Evolutionary conservation across 1,140 invertebrate genomes (phyloP).

Genomic region (Drosophila teissieri): DNA sequence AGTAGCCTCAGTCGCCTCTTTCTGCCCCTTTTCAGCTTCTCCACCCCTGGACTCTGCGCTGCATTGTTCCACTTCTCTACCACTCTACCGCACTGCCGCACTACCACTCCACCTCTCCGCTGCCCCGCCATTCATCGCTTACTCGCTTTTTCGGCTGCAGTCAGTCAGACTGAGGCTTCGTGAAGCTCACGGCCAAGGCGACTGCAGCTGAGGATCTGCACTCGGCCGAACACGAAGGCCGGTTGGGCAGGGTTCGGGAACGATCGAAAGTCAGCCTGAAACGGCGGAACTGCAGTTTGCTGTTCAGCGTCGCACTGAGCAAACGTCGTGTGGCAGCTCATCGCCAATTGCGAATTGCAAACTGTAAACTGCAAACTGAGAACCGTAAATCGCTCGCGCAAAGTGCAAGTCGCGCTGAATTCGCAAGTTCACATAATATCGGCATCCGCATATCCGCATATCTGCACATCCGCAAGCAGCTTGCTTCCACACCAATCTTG

Average conservation of each 20-base stretch:
- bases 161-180: slow-evolving; percentile 16
- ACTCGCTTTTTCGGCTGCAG: slow-evolving; percentile 33
- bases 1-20: slow-evolving; percentile 4
- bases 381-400: slow-evolving; percentile 5
- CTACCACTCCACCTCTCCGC: slow-evolving; percentile 6
- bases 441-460: neutral
- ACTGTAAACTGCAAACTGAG: neutral
- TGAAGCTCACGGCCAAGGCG: slow-evolving; percentile 34
- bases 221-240: slow-evolving; percentile 17
- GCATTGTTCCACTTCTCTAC: slow-evolving; percentile 11
- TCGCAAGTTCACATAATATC: neutral
- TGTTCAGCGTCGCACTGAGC: slow-evolving; percentile 72
- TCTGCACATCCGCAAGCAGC: neutral
- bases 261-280: slow-evolving; percentile 24
- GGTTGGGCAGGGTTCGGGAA: slow-evolving; percentile 2
- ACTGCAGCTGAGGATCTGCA: slow-evolving; percentile 24
- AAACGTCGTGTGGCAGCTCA: slow-evolving; percentile 60
- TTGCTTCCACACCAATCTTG: slow-evolving; percentile 12
- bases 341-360: slow-evolving; percentile 1
- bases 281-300: slow-evolving; percentile 72
- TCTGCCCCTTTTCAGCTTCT: neutral
- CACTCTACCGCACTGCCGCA: slow-evolving; percentile 8
- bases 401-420: slow-evolving; percentile 10
- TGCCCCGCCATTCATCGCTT: slow-evolving; percentile 8
- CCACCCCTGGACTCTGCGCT: slow-evolving; percentile 1